These are phyloP conservation scores for Pogonognathellus flavescens DNA, from an alignment of 1,140 invertebrate species.

Conservation along the genomic window DNA sequence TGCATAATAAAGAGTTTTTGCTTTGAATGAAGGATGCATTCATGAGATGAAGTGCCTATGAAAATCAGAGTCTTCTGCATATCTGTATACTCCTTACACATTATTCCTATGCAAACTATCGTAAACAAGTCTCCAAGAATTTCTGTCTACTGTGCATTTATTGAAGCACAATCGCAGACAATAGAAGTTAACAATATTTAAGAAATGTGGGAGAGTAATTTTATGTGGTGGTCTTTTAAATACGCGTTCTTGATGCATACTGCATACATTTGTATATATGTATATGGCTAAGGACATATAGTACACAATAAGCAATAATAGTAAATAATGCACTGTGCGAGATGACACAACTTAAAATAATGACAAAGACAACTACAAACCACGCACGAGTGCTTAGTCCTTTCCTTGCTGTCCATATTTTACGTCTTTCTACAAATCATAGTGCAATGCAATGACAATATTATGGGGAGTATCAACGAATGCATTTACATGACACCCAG, in stretches of 20 bases:
- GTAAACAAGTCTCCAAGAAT: too few species aligned
- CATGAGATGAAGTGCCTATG: too few species aligned
- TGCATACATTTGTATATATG: not conserved
- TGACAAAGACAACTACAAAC: not conserved
- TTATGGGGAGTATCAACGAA: not conserved
- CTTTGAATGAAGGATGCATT: too few species aligned
- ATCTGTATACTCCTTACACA: too few species aligned
- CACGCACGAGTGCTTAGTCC: not conserved
- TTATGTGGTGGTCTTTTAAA: too few species aligned
- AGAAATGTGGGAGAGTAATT: not conserved
- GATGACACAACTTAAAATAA: slow-evolving; percentile 19
- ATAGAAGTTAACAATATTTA: not conserved
- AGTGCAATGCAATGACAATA: too few species aligned
- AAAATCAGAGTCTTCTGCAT: too few species aligned
- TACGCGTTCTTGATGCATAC: too few species aligned
- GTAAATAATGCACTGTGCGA: not conserved
- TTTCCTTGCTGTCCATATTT: not conserved
- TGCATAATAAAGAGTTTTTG: too few species aligned
- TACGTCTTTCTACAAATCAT: not conserved
- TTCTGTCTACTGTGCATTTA: not conserved
- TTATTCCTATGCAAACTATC: too few species aligned
- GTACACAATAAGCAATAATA: too few species aligned
- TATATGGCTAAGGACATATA: not conserved
- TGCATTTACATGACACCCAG: not conserved
- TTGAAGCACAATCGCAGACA: not conserved